Base-by-base conservation (phyloP, 2,113 vertebrate genomes). In the Crocuta crocuta region DNA sequence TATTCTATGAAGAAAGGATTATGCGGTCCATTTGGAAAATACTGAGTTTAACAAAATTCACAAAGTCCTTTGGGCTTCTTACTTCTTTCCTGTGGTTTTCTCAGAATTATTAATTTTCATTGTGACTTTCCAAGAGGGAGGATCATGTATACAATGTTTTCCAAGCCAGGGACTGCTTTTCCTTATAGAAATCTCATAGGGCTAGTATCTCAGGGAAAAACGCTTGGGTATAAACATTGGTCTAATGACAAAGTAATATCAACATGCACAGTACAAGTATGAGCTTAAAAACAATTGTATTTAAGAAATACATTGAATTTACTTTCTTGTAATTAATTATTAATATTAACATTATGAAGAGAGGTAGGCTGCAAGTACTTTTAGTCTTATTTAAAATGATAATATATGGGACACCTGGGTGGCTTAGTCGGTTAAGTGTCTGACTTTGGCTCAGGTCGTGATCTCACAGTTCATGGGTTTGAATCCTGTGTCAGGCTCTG, bases 1-100 rank as follows among this genome's bases (percentile, higher is more conserved):
- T 4, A 35, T 89, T 89, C 16, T 66, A 61, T 76, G 28, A 95
- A 66, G 68, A 92, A 93, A 95, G 33, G 53, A 78, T 91, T 48
- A 53, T 45, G 16, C 63, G 50, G 4, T 35, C 16, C 45, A 28
- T 33, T 91, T 90, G 53, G 35, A 79, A 95, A 96, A 78, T 76
- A 8, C 7, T 89, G 55, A 3, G 68, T 78, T 94, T 91, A 82
- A 66, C 24, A 70, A 31, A 74, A 66, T 89, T 92, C 66, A 82
- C 33, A 45, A 65, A 70, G 28, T 35, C 33, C 2, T 2, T 17
- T 31, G 58, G 50, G 13, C 26, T 61, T 92, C 45, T 89, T 76
- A 35, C 26, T 78, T 8, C 45, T 4, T 71, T 81, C 50, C 5
- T 78, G 26, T 0, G 78, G 66, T 23, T 91, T 91, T 91, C 21